Conservation (phyloP, 1,140 invertebrate genomes). For the Trinorchestia longiramus region DNA sequence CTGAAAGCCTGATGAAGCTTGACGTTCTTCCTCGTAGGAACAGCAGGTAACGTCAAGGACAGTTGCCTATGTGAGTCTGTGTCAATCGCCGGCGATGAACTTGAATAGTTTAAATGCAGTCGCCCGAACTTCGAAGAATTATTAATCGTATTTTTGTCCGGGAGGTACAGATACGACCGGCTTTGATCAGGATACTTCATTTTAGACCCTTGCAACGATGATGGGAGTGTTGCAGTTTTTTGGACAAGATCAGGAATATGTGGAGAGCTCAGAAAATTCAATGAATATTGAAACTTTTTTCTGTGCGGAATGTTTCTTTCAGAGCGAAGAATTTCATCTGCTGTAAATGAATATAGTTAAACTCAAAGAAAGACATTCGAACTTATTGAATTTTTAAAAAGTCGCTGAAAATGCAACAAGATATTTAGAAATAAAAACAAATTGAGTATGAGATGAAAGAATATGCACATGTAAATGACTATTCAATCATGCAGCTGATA, state of each 20-base stretch:
- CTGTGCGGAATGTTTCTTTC: background rate
- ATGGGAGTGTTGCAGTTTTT: background rate
- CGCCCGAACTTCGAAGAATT: background rate
- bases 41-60: constrained; percentile 18
- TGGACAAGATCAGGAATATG: background rate
- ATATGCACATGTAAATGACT: background rate
- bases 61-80: background rate
- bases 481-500: background rate
- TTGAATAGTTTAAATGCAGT: background rate
- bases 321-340: constrained; percentile 17
- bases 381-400: background rate
- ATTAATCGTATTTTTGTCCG: background rate
- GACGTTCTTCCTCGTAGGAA: constrained; percentile 21
- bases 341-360: constrained; percentile 1
- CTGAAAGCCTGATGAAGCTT: background rate
- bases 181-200: background rate
- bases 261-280: background rate
- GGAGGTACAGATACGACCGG: background rate
- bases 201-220: background rate
- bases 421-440: background rate
- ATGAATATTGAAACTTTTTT: background rate
- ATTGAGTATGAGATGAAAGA: background rate
- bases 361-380: background rate
- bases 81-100: background rate
- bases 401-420: background rate